Percentiles rank a stretch among this genome's conserved stretches.
phyloP scores from a whole-genome alignment of 2,113 vertebrate genomes.

The Mormyrus lacerda region DNA sequence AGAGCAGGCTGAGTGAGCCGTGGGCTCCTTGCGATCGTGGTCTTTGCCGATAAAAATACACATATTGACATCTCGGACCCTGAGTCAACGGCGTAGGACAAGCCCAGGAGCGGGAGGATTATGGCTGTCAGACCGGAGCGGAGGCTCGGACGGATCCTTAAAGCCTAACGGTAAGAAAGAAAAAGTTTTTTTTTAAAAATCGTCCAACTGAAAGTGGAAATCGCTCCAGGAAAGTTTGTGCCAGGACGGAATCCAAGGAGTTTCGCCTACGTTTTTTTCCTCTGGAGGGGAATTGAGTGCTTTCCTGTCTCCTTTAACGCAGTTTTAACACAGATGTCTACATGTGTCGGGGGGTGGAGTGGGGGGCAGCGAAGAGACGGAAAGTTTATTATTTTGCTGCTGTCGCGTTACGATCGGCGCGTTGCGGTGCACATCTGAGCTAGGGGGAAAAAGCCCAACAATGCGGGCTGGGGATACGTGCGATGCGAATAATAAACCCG shows the following conservation, averaged over 20 bases:
- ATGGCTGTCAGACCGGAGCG: conserved; percentile 19
- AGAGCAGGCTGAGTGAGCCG: conserved; percentile 31
- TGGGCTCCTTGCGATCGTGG: conserved; percentile 19
- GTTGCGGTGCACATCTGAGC: not conserved
- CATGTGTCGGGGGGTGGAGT: not conserved
- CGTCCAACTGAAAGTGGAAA: conserved; percentile 43
- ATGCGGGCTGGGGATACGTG: not conserved
- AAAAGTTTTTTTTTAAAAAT: conserved; percentile 53
- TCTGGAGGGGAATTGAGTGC: not conserved
- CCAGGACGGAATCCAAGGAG: not conserved
- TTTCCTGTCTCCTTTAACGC: not conserved
- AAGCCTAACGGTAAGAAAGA: conserved; percentile 37
- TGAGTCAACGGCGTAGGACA: conserved; percentile 22
- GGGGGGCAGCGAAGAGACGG: not conserved
- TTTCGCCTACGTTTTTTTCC: not conserved
- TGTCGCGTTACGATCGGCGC: not conserved
- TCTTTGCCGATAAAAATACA: conserved; percentile 27
- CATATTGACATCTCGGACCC: conserved; percentile 26
- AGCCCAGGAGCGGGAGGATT: conserved; percentile 27
- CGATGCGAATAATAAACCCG: not conserved
- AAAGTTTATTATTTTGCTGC: conserved; percentile 10
- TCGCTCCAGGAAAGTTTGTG: conserved; percentile 30
- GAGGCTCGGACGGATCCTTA: conserved; percentile 16
- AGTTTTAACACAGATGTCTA: not conserved
- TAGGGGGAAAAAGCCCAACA: not conserved